These are phyloP conservation scores for Thymelicus lineola DNA, from an alignment of 2,888 invertebrate genomes.

Conservation along the genomic window DNA sequence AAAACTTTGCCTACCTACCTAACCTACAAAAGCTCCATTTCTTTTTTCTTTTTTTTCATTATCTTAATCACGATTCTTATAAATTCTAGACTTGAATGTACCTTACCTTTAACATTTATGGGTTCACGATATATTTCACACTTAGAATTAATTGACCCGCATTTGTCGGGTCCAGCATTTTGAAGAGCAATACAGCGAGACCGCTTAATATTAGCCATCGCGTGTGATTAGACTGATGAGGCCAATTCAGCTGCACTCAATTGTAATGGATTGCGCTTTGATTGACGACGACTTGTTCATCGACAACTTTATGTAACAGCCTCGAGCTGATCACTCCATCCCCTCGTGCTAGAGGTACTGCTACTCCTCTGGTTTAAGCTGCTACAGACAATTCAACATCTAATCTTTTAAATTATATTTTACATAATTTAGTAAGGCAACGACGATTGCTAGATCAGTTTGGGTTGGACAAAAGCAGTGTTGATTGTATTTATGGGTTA, in stretches of 20 bases:
- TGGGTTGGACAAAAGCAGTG: too few species aligned
- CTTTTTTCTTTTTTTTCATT: too few species aligned
- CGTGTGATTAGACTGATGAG: constrained; percentile 39
- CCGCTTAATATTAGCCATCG: constrained; percentile 27
- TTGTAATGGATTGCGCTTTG: constrained; percentile 46
- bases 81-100: too few species aligned
- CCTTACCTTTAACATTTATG: not conserved
- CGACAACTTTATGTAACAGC: constrained; percentile 32
- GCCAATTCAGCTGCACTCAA: constrained; percentile 44
- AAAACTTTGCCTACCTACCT: too few species aligned
- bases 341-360: constrained; percentile 12
- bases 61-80: not conserved
- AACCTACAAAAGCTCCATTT: too few species aligned
- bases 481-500: too few species aligned
- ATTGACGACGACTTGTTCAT: constrained; percentile 41
- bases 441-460: too few species aligned
- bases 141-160: constrained; percentile 24
- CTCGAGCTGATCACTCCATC: constrained; percentile 26
- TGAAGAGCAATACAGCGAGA: constrained; percentile 14
- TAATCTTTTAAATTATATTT: too few species aligned
- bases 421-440: too few species aligned
- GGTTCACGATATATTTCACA: constrained; percentile 17
- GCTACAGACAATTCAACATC: constrained; percentile 12
- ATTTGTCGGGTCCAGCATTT: constrained; percentile 6
- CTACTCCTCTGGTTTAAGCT: not conserved